A percentile compares a stretch with the other conserved stretches of the same genome.
Evolutionary conservation across 1,140 invertebrate species (phyloP).

Genomic region (Diachasmimorpha longicaudata): DNA sequence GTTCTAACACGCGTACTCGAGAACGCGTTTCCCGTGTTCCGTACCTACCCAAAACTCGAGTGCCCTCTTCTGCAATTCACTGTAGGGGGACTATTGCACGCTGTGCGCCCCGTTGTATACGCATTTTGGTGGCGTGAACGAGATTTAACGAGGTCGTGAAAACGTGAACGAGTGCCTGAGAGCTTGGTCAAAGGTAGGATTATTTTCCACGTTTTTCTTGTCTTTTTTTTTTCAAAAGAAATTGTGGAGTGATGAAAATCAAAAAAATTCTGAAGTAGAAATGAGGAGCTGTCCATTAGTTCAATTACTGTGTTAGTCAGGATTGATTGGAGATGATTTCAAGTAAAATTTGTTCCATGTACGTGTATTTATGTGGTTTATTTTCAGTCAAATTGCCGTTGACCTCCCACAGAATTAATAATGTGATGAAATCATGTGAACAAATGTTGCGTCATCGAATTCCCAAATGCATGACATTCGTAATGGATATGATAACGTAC

Average conservation of each 20-base stretch:
- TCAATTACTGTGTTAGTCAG: too few relatives aligned
- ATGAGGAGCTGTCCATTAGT: too few relatives aligned
- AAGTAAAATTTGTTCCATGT: too few relatives aligned
- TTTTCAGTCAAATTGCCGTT: too few relatives aligned
- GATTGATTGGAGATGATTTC: too few relatives aligned
- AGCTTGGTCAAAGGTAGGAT: not conserved
- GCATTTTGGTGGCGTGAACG: slow-evolving; percentile 16
- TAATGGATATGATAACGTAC: not conserved
- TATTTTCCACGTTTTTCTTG: not conserved
- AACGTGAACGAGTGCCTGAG: not conserved
- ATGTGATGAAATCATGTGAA: too few relatives aligned
- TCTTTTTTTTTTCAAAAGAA: not conserved
- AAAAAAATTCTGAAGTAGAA: not conserved
- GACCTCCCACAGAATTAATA: too few relatives aligned
- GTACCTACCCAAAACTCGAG: slow-evolving; percentile 21
- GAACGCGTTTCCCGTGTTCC: slow-evolving; percentile 16
- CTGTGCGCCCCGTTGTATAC: slow-evolving; percentile 2
- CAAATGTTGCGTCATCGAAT: too few relatives aligned
- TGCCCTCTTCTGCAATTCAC: slow-evolving; percentile 16
- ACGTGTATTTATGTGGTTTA: too few relatives aligned
- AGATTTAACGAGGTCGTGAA: slow-evolving; percentile 20
- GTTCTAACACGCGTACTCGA: not conserved
- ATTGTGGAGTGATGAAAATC: not conserved
- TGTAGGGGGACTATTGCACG: not conserved
- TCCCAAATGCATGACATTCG: not conserved